Base-by-base conservation (phyloP, 2,888 invertebrate species). In the Idaea biselata region DNA sequence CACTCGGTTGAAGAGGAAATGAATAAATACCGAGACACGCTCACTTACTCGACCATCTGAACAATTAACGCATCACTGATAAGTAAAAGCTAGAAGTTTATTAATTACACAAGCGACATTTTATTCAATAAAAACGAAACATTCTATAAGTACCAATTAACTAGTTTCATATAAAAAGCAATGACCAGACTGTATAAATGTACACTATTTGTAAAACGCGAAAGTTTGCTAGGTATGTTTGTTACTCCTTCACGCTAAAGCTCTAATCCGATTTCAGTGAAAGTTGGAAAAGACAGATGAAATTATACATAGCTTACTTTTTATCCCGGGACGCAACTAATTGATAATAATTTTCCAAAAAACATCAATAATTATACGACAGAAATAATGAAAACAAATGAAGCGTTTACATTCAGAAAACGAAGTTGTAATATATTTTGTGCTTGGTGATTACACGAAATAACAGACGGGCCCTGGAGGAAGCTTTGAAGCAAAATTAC, bases 401-500 rank as follows among this genome's bases (percentile, higher is more conserved):
- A 63, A 69, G 68, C 68, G 72, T 75, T 58, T 63, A 71, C 69
- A 72, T 73, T 76, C 64, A 73, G 71, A 66, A 67, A 64, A 69
- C 70, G 69, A 61, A 66, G 58, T 68, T 63, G 76, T 76, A 82
- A 84, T 83, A 82, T 82, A 83, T 85, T 81, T 82, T 72, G 73
- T 77, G 73, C 78, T 74, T 78, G 73, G 79, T 83, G 84, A 89
- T 87, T 86, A 86, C 81, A 82, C 79, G 79, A 84, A 82, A 86
- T 87, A 85, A 86, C 83, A 86, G 83, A 83, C 80, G 77, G 74
- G 77, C 75, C 79, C 79, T 74, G 70, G 78, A 80, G 82, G 78
- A 79, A 76, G 81, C 83, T 84, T 84, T 82, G 82, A 80, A 83
- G 84, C 83, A 76, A 83, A 87, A 89, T 89, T 86, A 86, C 81